Conservation (phyloP, 2,888 invertebrate genomes). For the Drosophila borborema region DNA sequence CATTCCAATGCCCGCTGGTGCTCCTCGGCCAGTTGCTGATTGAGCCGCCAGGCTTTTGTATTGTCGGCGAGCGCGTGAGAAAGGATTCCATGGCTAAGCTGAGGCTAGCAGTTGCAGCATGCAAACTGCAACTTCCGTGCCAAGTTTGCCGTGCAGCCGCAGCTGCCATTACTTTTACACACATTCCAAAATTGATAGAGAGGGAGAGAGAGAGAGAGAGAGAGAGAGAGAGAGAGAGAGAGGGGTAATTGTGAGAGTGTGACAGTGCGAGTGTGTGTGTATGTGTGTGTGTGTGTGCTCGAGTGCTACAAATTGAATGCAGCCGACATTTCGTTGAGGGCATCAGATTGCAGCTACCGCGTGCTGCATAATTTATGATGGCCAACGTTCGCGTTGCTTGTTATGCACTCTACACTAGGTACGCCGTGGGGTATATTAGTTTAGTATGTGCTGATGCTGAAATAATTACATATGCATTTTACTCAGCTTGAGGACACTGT, state of each 20-base stretch:
- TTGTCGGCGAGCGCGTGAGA: conserved; percentile 33
- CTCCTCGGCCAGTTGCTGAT: conserved; percentile 9
- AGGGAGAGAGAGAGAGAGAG: background rate
- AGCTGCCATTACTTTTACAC: conserved; percentile 52
- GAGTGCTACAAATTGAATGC: conserved; percentile 68
- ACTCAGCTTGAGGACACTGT: too few relatives aligned
- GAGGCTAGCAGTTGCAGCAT: conserved; percentile 37
- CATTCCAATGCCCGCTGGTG: background rate
- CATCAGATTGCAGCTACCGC: conserved; percentile 79
- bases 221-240: background rate
- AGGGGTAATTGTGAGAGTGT: conserved; percentile 1
- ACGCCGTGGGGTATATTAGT: background rate
- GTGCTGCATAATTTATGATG: conserved; percentile 78
- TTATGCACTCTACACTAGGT: background rate
- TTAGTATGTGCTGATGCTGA: background rate
- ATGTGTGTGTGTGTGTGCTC: conserved; percentile 4
- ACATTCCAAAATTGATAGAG: conserved; percentile 21
- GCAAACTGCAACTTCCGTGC: conserved; percentile 55
- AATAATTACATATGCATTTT: background rate
- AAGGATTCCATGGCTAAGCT: conserved; percentile 45
- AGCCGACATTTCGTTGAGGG: conserved; percentile 61
- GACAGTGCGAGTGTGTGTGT: conserved; percentile 12
- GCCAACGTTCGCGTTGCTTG: conserved; percentile 41
- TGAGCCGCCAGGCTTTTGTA: conserved; percentile 27
- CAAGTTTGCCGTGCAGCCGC: conserved; percentile 45